Base-by-base conservation (phyloP, 2,888 invertebrate genomes). In the Patella caerulea region DNA sequence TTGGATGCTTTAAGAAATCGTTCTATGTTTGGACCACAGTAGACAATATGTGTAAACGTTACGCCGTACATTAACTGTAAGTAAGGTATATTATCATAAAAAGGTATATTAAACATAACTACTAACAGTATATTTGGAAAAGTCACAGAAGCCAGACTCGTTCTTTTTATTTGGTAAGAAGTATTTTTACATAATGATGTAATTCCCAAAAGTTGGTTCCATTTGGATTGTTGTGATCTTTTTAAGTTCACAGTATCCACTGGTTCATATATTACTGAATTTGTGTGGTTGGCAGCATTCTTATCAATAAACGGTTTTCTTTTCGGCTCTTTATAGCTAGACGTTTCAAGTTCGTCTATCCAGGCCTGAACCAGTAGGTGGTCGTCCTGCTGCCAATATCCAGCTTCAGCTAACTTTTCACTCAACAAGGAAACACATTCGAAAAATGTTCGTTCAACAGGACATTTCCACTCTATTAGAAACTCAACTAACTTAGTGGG, bases 391-490 rank as follows among this genome's bases (percentile, higher is more conserved):
- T 70, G 17, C 74, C 77, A 73, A 69, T 78, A 76, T 79, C 75
- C 78, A 65, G 79, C 78, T 9, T 78, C 82, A 19, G 79, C 81
- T 75, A 86, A 74, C 52, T 81, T 74, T 12, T 71, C 75, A 9
- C 82, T 78, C 12, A 84, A 76, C 34, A 80, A 74, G 69, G 74
- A 74, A n/a, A 84, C 80, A 71, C 84, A 86, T 52, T 80, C 74
- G 72, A 80, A 83, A 74, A 85, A 83, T 34, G 75, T 72, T 24
- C 80, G 29, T n/a, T 77, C 56, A 29, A 69, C n/a, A 3, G 72
- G 56, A 77, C 87, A 87, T 34, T 53, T 74, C 87, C 87, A 87
- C 11, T 73, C 74, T 12, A 76, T 55, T 11, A 86, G 77, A 59
- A 78, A 79, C 17, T 77, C 71, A 15, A 84, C 72, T 59, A 85